Conservation (phyloP, 1,140 invertebrate genomes). For the Rhyacophila brunnea region DNA sequence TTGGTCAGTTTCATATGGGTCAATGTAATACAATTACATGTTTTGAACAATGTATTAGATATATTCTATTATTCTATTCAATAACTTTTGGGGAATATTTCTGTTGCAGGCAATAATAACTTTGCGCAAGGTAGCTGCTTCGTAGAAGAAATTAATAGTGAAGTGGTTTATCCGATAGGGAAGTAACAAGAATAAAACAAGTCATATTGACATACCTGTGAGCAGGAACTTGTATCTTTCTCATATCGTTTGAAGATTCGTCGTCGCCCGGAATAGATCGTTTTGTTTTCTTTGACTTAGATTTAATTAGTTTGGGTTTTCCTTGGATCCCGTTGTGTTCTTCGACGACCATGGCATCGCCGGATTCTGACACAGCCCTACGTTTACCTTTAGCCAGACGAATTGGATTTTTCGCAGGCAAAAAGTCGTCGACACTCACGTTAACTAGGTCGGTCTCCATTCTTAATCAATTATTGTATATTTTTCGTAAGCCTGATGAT, state of each 20-base stretch:
- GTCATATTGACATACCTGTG: slow-evolving; percentile 48
- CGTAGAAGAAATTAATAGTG: too few species aligned
- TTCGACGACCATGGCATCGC: slow-evolving; percentile 62
- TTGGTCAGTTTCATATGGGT: too few species aligned
- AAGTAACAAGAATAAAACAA: too few species aligned
- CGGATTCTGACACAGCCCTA: slow-evolving; percentile 48
- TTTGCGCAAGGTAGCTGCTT: too few species aligned
- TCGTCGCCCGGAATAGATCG: slow-evolving; percentile 54
- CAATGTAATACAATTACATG: too few species aligned
- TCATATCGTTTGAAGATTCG: slow-evolving; percentile 59
- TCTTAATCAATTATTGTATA: too few species aligned
- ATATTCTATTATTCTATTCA: too few species aligned
- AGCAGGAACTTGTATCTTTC: slow-evolving; percentile 64
- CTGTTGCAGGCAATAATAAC: too few species aligned
- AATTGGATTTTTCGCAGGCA: slow-evolving; percentile 51
- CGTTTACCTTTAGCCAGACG: slow-evolving; percentile 55
- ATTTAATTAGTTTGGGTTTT: slow-evolving; percentile 45
- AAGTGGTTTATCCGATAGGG: too few species aligned
- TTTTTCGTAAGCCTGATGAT: too few species aligned
- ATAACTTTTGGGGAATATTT: too few species aligned
- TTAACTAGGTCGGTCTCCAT: slow-evolving; percentile 50
- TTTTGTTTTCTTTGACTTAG: slow-evolving; percentile 56
- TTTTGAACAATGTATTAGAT: too few species aligned
- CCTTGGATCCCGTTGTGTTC: slow-evolving; percentile 64
- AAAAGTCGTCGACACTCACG: slow-evolving; percentile 57